Conservation (phyloP, 1,140 invertebrate species). For the Papilio xuthus region DNA sequence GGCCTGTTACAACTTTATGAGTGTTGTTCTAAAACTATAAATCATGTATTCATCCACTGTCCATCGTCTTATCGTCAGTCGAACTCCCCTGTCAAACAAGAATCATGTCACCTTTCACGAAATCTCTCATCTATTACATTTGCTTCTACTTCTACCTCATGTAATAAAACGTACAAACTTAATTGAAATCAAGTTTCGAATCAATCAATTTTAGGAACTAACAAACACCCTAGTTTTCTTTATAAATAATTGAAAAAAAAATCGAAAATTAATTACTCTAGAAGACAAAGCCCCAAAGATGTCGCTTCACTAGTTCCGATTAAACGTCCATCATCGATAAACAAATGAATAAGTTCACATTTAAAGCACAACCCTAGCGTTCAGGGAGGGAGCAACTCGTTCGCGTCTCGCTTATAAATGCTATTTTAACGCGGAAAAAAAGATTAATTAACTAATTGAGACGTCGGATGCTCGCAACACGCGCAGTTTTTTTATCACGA, state of each 20-base stretch:
- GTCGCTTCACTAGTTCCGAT: constrained; percentile 9
- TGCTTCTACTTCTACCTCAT: not conserved
- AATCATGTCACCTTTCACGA: too few relatives aligned
- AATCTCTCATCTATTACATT: not conserved
- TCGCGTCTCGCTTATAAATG: constrained; percentile 78
- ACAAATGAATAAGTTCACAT: constrained; percentile 32
- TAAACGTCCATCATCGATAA: constrained; percentile 34
- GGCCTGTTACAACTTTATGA: too few relatives aligned
- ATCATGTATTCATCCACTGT: too few relatives aligned
- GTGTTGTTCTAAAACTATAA: too few relatives aligned
- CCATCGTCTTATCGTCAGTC: too few relatives aligned
- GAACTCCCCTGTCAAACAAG: too few relatives aligned
- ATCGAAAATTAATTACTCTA: constrained; percentile 28
- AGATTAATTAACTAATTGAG: constrained; percentile 81
- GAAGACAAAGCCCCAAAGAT: constrained; percentile 20
- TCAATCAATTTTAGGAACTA: not conserved
- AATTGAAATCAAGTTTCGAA: not conserved
- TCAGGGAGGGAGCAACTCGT: constrained; percentile 72
- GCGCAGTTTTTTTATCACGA: constrained; percentile 48
- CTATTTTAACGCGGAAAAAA: constrained; percentile 81
- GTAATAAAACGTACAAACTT: not conserved
- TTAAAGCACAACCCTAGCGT: constrained; percentile 60
- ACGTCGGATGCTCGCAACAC: constrained; percentile 61
- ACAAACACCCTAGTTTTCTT: not conserved
- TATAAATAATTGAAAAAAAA: constrained; percentile 13